Conservation (phyloP, 2,797 vertebrate genomes). For the Poeciliopsis turneri region DNA sequence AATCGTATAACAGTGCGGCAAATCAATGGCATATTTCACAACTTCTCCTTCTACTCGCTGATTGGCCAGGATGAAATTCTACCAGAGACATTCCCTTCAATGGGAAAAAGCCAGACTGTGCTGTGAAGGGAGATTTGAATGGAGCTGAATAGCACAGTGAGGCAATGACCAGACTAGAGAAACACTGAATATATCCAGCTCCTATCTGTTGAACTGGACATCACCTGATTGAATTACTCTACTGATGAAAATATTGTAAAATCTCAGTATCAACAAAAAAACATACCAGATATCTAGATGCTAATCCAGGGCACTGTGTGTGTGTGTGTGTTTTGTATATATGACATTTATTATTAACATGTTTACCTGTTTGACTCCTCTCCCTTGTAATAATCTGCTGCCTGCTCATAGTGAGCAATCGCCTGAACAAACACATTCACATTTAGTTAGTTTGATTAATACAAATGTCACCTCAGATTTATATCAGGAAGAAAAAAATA, state of each 20-base stretch:
- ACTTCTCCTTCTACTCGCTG: too few species aligned
- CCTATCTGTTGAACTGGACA: too few species aligned
- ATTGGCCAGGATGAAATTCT: too few species aligned
- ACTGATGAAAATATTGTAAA: not conserved
- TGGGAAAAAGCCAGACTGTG: too few species aligned
- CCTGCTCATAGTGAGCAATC: slow-evolving; percentile 93
- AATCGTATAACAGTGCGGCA: too few species aligned
- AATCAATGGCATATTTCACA: too few species aligned
- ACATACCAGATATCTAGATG: not conserved
- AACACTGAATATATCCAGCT: too few species aligned
- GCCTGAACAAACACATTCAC: slow-evolving; percentile 75
- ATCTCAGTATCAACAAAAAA: not conserved
- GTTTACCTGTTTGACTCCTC: slow-evolving; percentile 92
- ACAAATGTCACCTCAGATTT: not conserved
- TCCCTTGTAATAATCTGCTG: slow-evolving; percentile 95
- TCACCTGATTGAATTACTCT: not conserved
- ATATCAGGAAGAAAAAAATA: not conserved
- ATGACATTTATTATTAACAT: not conserved
- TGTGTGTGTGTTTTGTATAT: not conserved
- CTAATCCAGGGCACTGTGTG: not conserved
- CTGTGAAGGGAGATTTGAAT: too few species aligned
- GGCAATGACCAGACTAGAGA: too few species aligned
- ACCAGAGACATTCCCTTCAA: too few species aligned
- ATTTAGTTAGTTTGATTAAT: not conserved
- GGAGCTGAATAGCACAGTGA: too few species aligned